Percentiles rank a stretch among this genome's conserved stretches.
Evolutionary conservation across 2,888 invertebrate genomes (phyloP).

Genomic region (Argyra leucocephala): DNA sequence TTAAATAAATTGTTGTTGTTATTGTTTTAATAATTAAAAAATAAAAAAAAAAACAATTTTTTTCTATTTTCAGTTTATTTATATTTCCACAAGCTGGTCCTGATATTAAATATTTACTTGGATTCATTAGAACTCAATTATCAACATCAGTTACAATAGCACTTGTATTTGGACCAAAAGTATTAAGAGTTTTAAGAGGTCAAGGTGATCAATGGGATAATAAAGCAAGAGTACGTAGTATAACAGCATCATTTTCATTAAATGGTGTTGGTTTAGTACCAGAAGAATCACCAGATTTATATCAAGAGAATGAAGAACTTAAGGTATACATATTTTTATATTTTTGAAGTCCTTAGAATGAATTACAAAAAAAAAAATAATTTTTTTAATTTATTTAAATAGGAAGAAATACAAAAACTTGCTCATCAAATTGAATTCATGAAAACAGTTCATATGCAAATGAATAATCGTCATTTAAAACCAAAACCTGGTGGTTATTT

Average conservation of each 20-base stretch:
- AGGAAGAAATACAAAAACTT: constrained; percentile 85
- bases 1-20: too few relatives aligned
- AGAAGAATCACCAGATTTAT: constrained; percentile 75
- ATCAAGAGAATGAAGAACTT: constrained; percentile 82
- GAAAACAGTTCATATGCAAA: constrained; percentile 89
- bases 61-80: constrained; percentile 53
- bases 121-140: constrained; percentile 83
- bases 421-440: constrained; percentile 88
- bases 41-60: too few relatives aligned
- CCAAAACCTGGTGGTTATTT: constrained; percentile 77
- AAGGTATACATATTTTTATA: constrained; percentile 51
- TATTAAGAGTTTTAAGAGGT: constrained; percentile 69
- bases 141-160: constrained; percentile 67
- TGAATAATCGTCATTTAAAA: constrained; percentile 80
- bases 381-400: neutral
- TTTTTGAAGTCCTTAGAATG: too few relatives aligned
- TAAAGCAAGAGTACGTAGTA: constrained; percentile 68
- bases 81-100: constrained; percentile 81
- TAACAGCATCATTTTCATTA: constrained; percentile 74
- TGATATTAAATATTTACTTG: constrained; percentile 83
- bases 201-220: constrained; percentile 88
- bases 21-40: too few relatives aligned
- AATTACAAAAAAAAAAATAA: too few relatives aligned
- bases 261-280: constrained; percentile 78
- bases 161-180: constrained; percentile 49